Base-by-base conservation (phyloP, 2,888 invertebrate species). In the Tetheella fluctuosa region DNA sequence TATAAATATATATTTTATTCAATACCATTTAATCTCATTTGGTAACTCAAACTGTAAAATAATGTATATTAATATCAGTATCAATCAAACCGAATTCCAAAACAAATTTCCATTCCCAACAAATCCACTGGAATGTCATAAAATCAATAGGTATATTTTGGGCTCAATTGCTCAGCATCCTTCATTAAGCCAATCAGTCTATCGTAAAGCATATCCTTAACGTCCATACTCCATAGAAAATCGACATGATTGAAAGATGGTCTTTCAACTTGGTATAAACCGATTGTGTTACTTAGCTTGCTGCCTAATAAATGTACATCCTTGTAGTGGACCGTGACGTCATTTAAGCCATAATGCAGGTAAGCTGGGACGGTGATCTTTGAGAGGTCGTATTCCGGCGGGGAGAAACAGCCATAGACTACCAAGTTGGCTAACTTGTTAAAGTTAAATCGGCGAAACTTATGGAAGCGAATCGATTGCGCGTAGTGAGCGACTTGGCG, bases 401-500 rank as follows among this genome's bases (percentile, higher is more conserved):
- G 86, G 2, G 23, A 69, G 0, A 60, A 1, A 0, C 71, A 63
- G 2, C 85, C 84, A 42, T 88, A 88, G 0, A 55, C 42, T 0
- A 62, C 25, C 1, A 85, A 58, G 69, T 88, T 88, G 7, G 70
- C 68, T 42, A 80, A 1, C 0, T 64, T 0, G 23, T 75, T 74
- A 63, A 63, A 64, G 73, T 83, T 74, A 71, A 73, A 87, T 0
- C 88, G 79, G 7, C 79, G 77, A 77, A 88, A 88, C 2, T 64
- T 60, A 0, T 73, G 62, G 59, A 62, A 71, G 7, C 72, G 74
- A 64, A 86, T 83, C 37, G 67, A 64, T 55, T 88, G 88, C 0
- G 79, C 86, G 72, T 77, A 87, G 65, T 88, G 88, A 0, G 79
- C 62, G 0, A 86, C 52, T 65, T 88, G 87, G 3, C 84, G 80